Evolutionary conservation across 1,140 invertebrate species (phyloP), one percentile per base, ranked within the genome.

Genomic region (Atta colombica): DNA sequence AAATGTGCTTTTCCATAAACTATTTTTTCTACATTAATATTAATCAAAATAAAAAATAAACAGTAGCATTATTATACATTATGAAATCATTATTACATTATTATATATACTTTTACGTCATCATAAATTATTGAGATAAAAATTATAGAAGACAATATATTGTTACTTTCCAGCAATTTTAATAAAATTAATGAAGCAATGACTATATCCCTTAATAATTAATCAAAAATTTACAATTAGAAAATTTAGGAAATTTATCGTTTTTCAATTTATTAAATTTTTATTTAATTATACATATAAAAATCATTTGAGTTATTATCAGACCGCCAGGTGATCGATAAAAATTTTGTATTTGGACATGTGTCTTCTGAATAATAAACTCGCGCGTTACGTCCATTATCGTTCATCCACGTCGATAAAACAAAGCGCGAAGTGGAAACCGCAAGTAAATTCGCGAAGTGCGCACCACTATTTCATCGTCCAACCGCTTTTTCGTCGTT

Each of bases 361-460:
- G 25, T 60, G 31, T 60, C 35, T 25, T 58, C 35, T 39, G 53
- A 81, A 71, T 71, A 81, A 71, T 81, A 71, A 68, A 81, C 51
- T 81, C 51, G 16, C 51, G 21, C 16, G 21, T 21, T 39, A 80
- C n/a, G 21, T 77, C 58, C 77, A 60, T 71, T 71, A 55, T 81
- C 45, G 58, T 45, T 81, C 28, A 21, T 55, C 21, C 21, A 39
- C 66, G 35, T n/a, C 65, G 66, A 58, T 49, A 60, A 71, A 81
- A 71, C 21, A 71, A 78, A 78, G 77, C 65, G 66, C 51, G 35
- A 71, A 60, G 31, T 81, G 18, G 16, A 71, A 81, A 12, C 78
- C 78, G 35, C 65, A 68, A 71, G 65, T 71, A 71, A 81, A 81
- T 81, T 81, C 78, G 51, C 78, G 78, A 81, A 58, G 49, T 61